Evolutionary conservation across 2,888 invertebrate species (phyloP), one percentile per base, ranked within the genome.

Genomic region (Epirrhoe alternata): DNA sequence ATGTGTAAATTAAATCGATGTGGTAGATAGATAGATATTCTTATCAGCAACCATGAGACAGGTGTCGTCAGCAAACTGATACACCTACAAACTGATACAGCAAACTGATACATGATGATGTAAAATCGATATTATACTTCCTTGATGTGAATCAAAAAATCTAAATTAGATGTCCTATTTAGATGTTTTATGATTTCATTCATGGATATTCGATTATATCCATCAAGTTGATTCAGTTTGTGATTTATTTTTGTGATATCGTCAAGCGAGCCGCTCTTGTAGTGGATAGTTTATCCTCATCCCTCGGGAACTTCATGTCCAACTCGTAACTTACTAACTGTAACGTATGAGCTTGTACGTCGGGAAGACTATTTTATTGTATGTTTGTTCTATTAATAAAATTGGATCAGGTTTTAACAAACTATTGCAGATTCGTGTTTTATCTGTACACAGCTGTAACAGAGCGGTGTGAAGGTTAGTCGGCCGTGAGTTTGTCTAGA

Each of bases 271-370:
- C 49, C 54, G 12, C 31, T 51, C 57, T 49, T 16, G 6, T 24
- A 51, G 51, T 30, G 16, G 16, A 54, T 49, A 38, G 42, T 50
- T 49, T 64, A 61, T 61, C 52, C 52, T 45, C 45, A 67, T 64
- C 61, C 61, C 64, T 6, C 47, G 51, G 54, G 58, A 61, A 58
- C 55, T 58, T 55, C 35, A 57, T 57, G 61, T 66, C 65, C 33
- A 47, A 61, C 54, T 64, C 60, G 69, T 69, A 64, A 69, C 66
- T 64, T 64, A 49, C 66, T 60, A 63, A 66, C 60, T 66, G 55
- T 64, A 61, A 69, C 61, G 66, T 69, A 69, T 45, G 61, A 58
- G 33, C 47, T 55, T 55, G 47, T 64, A 55, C 47, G 42, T 52
- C 30, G 52, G 54, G 38, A 51, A 64, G 57, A 69, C 58, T 51